Evolutionary conservation across 2,888 invertebrate genomes (phyloP).

Genomic region (Fabriciana adippe): DNA sequence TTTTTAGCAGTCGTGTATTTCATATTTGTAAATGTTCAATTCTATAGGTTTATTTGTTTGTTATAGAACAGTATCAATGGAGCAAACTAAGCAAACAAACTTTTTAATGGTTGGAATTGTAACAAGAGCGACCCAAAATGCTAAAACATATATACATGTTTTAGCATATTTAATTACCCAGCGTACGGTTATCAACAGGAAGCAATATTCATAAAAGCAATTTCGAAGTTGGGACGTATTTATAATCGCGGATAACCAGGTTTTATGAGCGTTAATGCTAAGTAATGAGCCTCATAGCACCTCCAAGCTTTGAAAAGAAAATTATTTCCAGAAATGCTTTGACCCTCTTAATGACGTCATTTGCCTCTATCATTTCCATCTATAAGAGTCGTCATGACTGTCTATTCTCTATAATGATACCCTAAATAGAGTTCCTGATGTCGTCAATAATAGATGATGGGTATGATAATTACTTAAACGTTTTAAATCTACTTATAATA

Average conservation of each 20-base stretch:
- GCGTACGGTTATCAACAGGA: conserved; percentile 21
- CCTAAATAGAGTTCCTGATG: conserved; percentile 34
- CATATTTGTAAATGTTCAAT: too few relatives aligned
- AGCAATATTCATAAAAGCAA: conserved; percentile 33
- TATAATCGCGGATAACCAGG: conserved; percentile 41
- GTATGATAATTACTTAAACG: not conserved
- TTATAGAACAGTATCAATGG: not conserved
- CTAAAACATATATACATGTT: conserved; percentile 8
- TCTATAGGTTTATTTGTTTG: not conserved
- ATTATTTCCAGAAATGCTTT: conserved; percentile 46
- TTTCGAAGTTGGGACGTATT: conserved; percentile 34
- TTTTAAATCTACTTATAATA: not conserved
- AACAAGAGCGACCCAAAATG: conserved; percentile 10
- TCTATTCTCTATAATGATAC: conserved; percentile 43
- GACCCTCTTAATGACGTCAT: conserved; percentile 50
- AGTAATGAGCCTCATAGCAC: conserved; percentile 45
- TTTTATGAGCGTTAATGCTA: conserved; percentile 42
- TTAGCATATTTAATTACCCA: conserved; percentile 16
- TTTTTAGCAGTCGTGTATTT: too few relatives aligned
- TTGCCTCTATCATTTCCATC: conserved; percentile 48
- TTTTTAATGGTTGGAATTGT: conserved; percentile 8
- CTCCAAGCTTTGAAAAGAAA: conserved; percentile 45
- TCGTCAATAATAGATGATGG: not conserved
- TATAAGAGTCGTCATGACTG: conserved; percentile 45
- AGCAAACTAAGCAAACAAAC: not conserved